Evolutionary conservation across 37 sponge, comb jelly and placozoan genomes (phyloP), one percentile per base, ranked within the genome.

Genomic region (Mnemiopsis leidyi): DNA sequence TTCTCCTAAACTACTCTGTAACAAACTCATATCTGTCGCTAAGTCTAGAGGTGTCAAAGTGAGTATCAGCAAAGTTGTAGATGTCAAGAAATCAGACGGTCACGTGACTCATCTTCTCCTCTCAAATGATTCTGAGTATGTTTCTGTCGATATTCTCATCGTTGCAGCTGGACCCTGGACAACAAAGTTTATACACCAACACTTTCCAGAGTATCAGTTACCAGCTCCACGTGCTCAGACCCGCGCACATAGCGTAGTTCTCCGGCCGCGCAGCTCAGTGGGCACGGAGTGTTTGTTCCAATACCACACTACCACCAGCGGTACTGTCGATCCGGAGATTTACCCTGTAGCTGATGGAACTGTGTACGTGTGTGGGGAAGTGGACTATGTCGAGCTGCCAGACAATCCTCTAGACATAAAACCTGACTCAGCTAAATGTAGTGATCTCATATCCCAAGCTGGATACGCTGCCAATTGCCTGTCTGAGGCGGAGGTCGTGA

Each of bases 311-410:
- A 26, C 29, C 3, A 5, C 30, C 25, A 26, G 30, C 20, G 75
- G 75, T 7, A 26, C 30, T 23, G 75, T 71, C 3, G 75, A 71
- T 24, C 75, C 75, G 5, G 75, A 71, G 75, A 29, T 71, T 23
- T 71, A 71, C 30, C 75, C 75, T 26, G 3, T 23, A 23, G 21
- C 25, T 23, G 30, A 29, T 26, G 30, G 75, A 5, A 71, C 75
- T 71, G 75, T 71, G 75, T 71, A 71, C 30, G 75, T 71, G 75
- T 71, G 75, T 18, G 75, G 75, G 23, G 75, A 71, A 24, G 23
- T 71, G 7, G 75, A 71, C 75, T 71, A 71, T 71, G 75, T 29
- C 5, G 29, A 23, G 20, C 75, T 71, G 20, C 75, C 75, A 3
- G 29, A 23, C 5, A 71, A 23, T 71, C 75, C 75, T 29, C 3